Evolutionary conservation across 1,140 invertebrate genomes (phyloP), one percentile per base, ranked within the genome.

Genomic region (Drosophila nannoptera): DNA sequence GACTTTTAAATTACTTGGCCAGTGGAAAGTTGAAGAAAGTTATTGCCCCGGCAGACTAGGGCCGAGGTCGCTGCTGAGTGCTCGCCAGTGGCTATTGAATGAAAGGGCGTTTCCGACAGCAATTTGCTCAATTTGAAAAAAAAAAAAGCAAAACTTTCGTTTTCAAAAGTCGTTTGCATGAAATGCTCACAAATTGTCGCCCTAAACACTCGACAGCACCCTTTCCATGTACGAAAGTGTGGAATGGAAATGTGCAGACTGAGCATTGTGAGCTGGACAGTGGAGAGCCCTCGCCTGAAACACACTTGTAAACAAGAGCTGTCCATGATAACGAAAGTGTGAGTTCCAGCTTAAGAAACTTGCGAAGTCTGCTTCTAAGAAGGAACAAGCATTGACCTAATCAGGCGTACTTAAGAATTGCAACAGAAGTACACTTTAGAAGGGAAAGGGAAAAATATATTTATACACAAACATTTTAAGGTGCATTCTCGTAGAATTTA

Each of bases 111-210:
- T 77, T 84, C 81, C 74, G 74, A 66, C 64, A 74, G 73, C 81
- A 86, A 86, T 84, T 86, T 84, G 81, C 60, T 63, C 73, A 75
- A 84, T 86, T 84, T 80, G 69, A 69, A 63, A 14, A 46, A 29
- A 29, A 16, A 61, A 74, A 73, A 76, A 80, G 62, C 22, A 22
- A 22, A 22, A 22, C 22, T 22, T 75, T 84, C n/a, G 11, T 40
- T 58, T 40, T 52, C 16, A 54, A 60, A 52, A 68, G 53, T 69
- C 64, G 63, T 75, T 78, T 75, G 71, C 71, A 75, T 68, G 55
- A 82, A 78, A 65, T 69, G 48, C 58, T 72, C 56, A 49, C 50
- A 69, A 69, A 40, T 54, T 68, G 62, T 68, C 50, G 53, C 35
- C 12, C 33, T 29, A 43, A 55, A 48, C 62, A 55, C 52, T 36